Conservation (phyloP, 2,113 vertebrate species). For the Xyrauchen texanus region DNA sequence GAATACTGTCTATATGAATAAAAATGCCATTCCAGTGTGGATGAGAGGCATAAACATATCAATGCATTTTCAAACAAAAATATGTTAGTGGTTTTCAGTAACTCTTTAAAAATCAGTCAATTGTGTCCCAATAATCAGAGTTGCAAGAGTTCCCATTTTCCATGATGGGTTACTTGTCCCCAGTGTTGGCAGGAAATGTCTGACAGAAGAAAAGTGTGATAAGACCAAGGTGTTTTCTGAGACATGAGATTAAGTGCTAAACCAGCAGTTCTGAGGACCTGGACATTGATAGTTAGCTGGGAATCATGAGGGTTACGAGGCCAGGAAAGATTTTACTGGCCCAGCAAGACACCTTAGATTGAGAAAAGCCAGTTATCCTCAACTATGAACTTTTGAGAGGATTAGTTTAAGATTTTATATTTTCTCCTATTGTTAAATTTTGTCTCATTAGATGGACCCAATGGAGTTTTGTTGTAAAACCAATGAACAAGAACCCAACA, state of each 20-base stretch:
- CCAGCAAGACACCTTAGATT: conserved; percentile 28
- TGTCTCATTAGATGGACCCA: conserved; percentile 49
- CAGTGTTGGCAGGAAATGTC: conserved; percentile 45
- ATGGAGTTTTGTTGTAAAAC: conserved; percentile 21
- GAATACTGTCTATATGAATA: no score
- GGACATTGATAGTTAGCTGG: conserved; percentile 44
- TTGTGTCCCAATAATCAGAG: background rate
- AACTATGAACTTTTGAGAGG: conserved; percentile 35
- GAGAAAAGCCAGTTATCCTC: conserved; percentile 39
- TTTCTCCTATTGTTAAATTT: conserved; percentile 48
- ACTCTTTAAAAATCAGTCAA: conserved; percentile 16
- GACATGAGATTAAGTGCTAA: conserved; percentile 48
- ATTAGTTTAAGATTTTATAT: conserved; percentile 48
- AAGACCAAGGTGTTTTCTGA: conserved; percentile 48
- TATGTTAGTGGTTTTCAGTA: background rate
- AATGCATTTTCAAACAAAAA: no score
- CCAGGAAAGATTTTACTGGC: conserved; percentile 29
- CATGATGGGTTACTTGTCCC: conserved; percentile 29
- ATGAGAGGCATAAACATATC: no score
- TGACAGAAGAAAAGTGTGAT: conserved; percentile 55
- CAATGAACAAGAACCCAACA: no score
- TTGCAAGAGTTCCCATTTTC: conserved; percentile 18
- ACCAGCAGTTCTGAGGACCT: conserved; percentile 35
- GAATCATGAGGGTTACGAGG: background rate
- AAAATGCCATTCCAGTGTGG: no score